Conservation (phyloP, 2,888 invertebrate genomes). For the Rhogogaster chlorosoma region DNA sequence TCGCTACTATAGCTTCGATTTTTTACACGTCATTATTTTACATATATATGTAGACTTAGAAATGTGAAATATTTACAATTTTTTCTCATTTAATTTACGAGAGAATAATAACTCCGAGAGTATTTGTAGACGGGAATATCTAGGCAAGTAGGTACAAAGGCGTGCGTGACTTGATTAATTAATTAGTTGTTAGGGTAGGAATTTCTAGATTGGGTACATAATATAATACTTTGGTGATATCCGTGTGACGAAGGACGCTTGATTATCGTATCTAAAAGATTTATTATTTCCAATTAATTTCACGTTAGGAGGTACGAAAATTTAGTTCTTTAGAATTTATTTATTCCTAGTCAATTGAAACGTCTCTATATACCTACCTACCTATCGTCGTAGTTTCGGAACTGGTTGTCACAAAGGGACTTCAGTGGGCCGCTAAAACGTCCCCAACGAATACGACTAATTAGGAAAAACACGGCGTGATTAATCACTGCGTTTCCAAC, state of each 20-base stretch:
- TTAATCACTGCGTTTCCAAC: slow-evolving; percentile 29
- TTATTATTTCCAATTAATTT: slow-evolving; percentile 42
- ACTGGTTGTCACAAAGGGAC: neutral
- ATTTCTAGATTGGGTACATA: neutral
- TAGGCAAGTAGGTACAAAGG: neutral
- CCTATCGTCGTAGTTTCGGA: neutral
- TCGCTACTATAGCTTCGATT: neutral
- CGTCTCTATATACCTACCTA: neutral
- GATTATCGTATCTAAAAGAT: slow-evolving; percentile 39
- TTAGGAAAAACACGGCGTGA: slow-evolving; percentile 25
- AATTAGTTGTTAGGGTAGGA: neutral
- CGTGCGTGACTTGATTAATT: slow-evolving; percentile 19
- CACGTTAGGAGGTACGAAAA: slow-evolving; percentile 17
- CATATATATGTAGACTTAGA: neutral
- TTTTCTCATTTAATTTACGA: neutral
- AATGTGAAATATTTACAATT: slow-evolving; percentile 14
- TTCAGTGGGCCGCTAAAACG: neutral
- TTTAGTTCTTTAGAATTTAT: neutral
- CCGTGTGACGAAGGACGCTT: slow-evolving; percentile 35
- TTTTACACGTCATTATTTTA: neutral
- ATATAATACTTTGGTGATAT: slow-evolving; percentile 26
- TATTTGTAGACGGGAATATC: neutral
- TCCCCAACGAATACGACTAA: slow-evolving; percentile 23
- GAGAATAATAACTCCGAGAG: neutral
- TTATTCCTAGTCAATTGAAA: slow-evolving; percentile 11